Conservation (phyloP, 2,113 vertebrate species). For the Arvicanthis niloticus region DNA sequence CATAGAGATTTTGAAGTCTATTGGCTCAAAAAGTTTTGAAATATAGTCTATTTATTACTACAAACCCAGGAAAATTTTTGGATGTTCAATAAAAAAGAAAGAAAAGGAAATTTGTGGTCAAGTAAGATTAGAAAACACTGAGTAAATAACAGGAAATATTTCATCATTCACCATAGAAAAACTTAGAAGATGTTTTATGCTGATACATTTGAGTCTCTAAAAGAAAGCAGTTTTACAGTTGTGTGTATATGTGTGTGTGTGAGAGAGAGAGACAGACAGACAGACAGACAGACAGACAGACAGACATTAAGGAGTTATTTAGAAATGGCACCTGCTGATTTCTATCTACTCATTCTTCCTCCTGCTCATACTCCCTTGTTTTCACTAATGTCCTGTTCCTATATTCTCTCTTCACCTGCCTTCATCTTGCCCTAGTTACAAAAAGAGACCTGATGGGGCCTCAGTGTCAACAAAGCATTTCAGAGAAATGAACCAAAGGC, state of each 20-base stretch:
- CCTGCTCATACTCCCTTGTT: not conserved
- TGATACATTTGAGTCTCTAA: not conserved
- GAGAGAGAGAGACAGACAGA: no score
- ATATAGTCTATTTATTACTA: not conserved
- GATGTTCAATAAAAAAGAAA: not conserved
- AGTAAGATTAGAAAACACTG: slow-evolving; percentile 14
- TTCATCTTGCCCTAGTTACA: not conserved
- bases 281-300: no score
- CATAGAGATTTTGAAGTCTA: not conserved
- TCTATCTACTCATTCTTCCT: not conserved
- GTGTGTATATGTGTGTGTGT: not conserved
- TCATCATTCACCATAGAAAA: not conserved
- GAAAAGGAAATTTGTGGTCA: not conserved
- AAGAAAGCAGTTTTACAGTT: not conserved
- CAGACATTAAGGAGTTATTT: not conserved
- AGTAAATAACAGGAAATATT: not conserved
- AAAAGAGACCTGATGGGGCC: not conserved
- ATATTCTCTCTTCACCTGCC: not conserved
- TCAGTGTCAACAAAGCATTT: not conserved
- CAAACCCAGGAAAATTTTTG: not conserved
- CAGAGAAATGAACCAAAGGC: not conserved
- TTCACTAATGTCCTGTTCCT: not conserved
- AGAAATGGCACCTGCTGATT: not conserved
- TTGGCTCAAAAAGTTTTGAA: not conserved
- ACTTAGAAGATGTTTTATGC: not conserved